These are phyloP conservation scores for Coregonus clupeaformis DNA, from an alignment of 2,113 vertebrate species.

Conservation along the genomic window DNA sequence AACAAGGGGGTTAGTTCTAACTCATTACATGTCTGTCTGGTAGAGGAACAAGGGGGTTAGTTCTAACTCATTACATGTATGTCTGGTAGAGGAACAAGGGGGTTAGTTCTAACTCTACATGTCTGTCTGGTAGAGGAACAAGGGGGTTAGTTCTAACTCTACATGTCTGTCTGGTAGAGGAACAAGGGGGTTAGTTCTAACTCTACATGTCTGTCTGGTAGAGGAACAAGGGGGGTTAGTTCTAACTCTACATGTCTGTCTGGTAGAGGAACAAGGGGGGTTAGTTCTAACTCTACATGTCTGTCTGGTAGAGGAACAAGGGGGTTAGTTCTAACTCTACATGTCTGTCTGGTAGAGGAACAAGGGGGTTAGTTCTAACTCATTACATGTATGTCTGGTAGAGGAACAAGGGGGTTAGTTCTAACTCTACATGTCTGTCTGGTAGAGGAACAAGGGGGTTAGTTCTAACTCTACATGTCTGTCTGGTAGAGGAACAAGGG, in stretches of 20 bases:
- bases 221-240: no score
- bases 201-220: neutral
- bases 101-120: neutral
- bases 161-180: neutral
- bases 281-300: neutral
- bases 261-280: neutral
- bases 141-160: no score
- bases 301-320: neutral
- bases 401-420: neutral
- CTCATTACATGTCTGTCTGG: neutral
- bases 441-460: neutral
- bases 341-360: neutral
- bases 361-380: no score
- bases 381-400: neutral
- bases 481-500: neutral
- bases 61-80: neutral
- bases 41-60: neutral
- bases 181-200: no score
- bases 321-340: no score
- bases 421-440: neutral
- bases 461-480: neutral
- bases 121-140: neutral
- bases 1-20: no score
- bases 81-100: neutral
- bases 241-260: neutral